phyloP scores from a whole-genome alignment of 2,797 vertebrate species.

The Forpus xanthops region DNA sequence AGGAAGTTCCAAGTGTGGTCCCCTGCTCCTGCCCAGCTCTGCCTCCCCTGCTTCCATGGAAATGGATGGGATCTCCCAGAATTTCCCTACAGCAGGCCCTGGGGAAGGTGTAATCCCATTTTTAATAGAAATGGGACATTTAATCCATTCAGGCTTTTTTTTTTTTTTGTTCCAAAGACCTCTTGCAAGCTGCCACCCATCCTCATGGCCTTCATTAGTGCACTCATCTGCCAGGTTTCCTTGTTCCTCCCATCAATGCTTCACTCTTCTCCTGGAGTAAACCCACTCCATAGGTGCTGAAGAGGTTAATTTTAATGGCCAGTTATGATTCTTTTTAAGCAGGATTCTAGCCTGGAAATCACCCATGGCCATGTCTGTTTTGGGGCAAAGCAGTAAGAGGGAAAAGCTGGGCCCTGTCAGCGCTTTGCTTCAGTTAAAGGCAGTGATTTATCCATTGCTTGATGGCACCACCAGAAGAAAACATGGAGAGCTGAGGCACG shows the following conservation, averaged over 20 bases:
- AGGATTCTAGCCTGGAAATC: background rate
- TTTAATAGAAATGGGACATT: background rate
- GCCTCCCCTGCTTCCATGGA: background rate
- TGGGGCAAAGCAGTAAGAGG: background rate
- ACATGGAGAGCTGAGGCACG: rapidly evolving
- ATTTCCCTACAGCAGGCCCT: background rate
- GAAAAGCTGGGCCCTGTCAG: background rate
- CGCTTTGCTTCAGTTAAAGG: background rate
- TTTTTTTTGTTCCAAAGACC: background rate
- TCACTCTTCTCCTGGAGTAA: background rate
- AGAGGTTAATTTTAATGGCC: background rate
- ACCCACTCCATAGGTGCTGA: background rate
- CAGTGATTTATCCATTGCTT: background rate
- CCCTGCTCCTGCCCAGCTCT: background rate
- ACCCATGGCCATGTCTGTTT: background rate
- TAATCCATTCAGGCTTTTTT: background rate
- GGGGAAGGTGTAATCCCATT: background rate
- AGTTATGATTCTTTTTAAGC: background rate
- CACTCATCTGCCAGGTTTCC: background rate
- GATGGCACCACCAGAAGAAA: background rate
- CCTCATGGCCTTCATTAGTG: background rate
- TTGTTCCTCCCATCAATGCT: background rate
- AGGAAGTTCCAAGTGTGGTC: rapidly evolving
- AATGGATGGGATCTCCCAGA: background rate
- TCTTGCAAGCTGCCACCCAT: background rate